Evolutionary conservation across 2,113 vertebrate genomes (phyloP), one percentile per base, ranked within the genome.

Genomic region (Onychorhynchus coronatus): DNA sequence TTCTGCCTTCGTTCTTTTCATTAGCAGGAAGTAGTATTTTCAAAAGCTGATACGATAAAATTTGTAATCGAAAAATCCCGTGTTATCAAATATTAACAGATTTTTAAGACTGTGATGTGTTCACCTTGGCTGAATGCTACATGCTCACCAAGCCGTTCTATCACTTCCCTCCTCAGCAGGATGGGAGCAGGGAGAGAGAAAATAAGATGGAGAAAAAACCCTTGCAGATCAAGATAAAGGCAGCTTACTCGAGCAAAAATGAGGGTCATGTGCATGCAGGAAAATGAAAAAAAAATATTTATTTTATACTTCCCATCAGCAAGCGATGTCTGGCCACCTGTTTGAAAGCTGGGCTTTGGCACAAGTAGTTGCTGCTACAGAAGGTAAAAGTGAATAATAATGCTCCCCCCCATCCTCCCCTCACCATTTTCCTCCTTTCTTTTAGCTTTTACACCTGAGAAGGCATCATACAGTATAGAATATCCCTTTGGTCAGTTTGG

Each of bases 261-360:
- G 31, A 65, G 41, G 24, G 20, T 31, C 13, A 5, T 8, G 11
- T 18, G 14, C 55, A 18, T 39, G 25, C 21, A 65, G 42, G 24
- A 13, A 55, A 71, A 47, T 13, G 39, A 6, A 49, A 56, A 42
- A 49, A 14, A 12, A 79, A 55, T 18, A 27, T 73, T 56, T 65
- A 27, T 49, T 73, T 37, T 37, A 2, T n/a, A 8, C 28, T 67
- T 37, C 52, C 44, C 27, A 28, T 18, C 12, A 44, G 18, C 27
- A 44, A 23, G 18, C 0, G 1, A 44, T 33, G 15, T 13, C 18
- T 0, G 0, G 9, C 33, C 1, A 0, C 14, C 65, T 66, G 14
- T 15, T 44, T 22, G 37, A 27, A 59, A 59, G 19, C 12, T 74
- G 59, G 76, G 12, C 22, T 44, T 50, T 44, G 37, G 14, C 8